phyloP scores from a whole-genome alignment of 1,140 invertebrate species.

The Ceratitis capitata region DNA sequence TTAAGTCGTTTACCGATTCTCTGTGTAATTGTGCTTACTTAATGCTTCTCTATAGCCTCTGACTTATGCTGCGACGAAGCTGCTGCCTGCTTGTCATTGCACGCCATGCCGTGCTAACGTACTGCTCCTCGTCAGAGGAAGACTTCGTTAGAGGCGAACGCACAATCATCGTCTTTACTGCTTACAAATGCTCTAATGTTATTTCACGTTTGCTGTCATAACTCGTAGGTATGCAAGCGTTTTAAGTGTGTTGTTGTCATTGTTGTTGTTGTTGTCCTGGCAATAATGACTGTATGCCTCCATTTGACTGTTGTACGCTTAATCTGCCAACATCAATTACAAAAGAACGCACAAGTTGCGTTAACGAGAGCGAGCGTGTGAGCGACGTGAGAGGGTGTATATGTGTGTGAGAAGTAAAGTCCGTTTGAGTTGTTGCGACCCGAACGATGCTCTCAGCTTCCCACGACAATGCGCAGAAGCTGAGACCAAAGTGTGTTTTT shows the following conservation, averaged over 20 bases:
- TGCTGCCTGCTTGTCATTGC: too few relatives aligned
- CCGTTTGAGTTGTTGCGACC: too few relatives aligned
- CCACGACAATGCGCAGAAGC: neutral
- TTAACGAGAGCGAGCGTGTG: neutral
- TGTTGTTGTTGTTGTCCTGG: neutral
- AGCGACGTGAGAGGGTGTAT: neutral
- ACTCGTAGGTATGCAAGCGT: neutral
- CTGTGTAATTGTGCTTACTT: slow-evolving; percentile 35
- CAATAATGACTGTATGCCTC: slow-evolving; percentile 1
- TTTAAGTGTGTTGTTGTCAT: neutral
- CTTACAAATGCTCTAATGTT: neutral
- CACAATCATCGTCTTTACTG: neutral
- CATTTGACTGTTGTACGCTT: slow-evolving; percentile 9
- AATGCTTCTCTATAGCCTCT: slow-evolving; percentile 6
- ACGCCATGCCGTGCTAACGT: slow-evolving; percentile 44
- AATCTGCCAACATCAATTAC: neutral
- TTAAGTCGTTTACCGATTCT: slow-evolving; percentile 29
- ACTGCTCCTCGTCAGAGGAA: neutral
- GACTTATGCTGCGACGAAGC: slow-evolving; percentile 46
- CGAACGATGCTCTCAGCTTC: too few relatives aligned
- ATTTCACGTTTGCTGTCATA: neutral
- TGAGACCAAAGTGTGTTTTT: neutral
- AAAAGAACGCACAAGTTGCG: neutral
- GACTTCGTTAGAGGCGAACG: slow-evolving; percentile 36
- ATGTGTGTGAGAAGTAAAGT: neutral